These are phyloP conservation scores for Drosophila ananassae DNA, from an alignment of 1,140 invertebrate species.

Conservation along the genomic window DNA sequence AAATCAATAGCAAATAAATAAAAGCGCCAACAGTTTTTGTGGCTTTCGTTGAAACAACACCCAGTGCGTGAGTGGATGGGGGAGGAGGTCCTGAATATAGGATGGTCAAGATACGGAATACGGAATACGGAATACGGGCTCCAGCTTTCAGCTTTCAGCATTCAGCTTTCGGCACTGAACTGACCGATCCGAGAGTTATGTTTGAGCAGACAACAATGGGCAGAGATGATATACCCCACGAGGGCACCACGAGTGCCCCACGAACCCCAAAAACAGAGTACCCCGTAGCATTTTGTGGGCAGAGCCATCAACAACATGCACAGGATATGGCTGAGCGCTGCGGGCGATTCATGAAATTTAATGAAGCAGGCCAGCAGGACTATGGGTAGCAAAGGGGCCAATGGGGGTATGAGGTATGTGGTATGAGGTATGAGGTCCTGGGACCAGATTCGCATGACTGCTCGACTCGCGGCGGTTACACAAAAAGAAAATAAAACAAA, in stretches of 20 bases:
- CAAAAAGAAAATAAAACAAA: neutral
- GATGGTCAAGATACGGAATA: slow-evolving; percentile 43
- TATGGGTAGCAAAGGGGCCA: neutral
- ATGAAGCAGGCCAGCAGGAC: slow-evolving; percentile 55
- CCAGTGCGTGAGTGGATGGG: slow-evolving; percentile 5
- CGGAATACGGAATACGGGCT: slow-evolving; percentile 22
- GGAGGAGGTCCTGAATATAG: neutral
- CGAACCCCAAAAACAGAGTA: slow-evolving; percentile 7
- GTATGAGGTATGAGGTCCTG: neutral
- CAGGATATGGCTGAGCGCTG: slow-evolving; percentile 70
- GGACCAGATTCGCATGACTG: slow-evolving; percentile 42
- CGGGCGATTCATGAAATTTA: slow-evolving; percentile 82
- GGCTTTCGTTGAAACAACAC: slow-evolving; percentile 72
- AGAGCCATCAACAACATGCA: slow-evolving; percentile 75
- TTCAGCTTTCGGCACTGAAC: slow-evolving; percentile 6
- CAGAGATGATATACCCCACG: slow-evolving; percentile 10
- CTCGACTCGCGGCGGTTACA: slow-evolving; percentile 25
- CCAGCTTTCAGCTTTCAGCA: no score
- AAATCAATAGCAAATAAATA: slow-evolving; percentile 83
- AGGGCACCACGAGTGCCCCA: neutral
- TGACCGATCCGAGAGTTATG: slow-evolving; percentile 31
- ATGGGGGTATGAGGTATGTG: slow-evolving; percentile 25
- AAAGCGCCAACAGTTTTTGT: slow-evolving; percentile 82
- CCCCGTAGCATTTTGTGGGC: slow-evolving; percentile 49
- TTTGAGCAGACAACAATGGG: slow-evolving; percentile 41